phyloP scores from a whole-genome alignment of 1,140 invertebrate species.

The Patella vulgata region DNA sequence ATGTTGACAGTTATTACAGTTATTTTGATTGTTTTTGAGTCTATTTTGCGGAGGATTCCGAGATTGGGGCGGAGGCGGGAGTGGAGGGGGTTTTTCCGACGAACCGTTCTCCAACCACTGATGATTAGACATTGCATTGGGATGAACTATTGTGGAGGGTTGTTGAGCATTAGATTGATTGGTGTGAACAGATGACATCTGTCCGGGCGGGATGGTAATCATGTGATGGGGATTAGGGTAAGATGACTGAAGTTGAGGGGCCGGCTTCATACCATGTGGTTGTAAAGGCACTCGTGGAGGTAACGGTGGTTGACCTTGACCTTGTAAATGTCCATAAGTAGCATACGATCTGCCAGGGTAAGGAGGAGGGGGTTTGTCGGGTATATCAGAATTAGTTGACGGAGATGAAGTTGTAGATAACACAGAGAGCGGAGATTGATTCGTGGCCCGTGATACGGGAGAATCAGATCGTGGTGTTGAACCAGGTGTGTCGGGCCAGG shows the following conservation, averaged over 20 bases:
- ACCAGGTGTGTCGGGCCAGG: constrained; percentile 40
- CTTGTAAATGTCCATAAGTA: constrained; percentile 17
- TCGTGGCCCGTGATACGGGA: constrained; percentile 55
- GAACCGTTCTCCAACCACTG: constrained; percentile 7
- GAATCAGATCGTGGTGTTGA: constrained; percentile 62
- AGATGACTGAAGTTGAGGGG: constrained; percentile 38
- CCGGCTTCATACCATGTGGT: constrained; percentile 47
- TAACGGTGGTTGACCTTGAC: constrained; percentile 44
- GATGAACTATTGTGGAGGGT: background rate
- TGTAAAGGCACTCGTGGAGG: constrained; percentile 52
- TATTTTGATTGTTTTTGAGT: background rate
- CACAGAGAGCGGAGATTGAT: constrained; percentile 62
- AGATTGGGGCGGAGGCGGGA: constrained; percentile 11
- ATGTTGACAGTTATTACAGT: constrained; percentile 23
- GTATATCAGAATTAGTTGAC: constrained; percentile 62
- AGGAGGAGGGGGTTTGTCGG: constrained; percentile 62
- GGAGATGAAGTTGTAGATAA: constrained; percentile 58
- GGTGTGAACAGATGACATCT: constrained; percentile 1
- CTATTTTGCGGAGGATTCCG: background rate
- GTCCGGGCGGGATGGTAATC: constrained; percentile 30
- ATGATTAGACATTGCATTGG: background rate
- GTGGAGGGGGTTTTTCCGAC: constrained; percentile 6
- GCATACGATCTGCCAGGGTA: constrained; percentile 50
- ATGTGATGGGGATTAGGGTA: too few species aligned
- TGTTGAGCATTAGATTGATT: constrained; percentile 5